phyloP scores from a whole-genome alignment of 2,888 invertebrate species.

The Zygogramma bicolorata region DNA sequence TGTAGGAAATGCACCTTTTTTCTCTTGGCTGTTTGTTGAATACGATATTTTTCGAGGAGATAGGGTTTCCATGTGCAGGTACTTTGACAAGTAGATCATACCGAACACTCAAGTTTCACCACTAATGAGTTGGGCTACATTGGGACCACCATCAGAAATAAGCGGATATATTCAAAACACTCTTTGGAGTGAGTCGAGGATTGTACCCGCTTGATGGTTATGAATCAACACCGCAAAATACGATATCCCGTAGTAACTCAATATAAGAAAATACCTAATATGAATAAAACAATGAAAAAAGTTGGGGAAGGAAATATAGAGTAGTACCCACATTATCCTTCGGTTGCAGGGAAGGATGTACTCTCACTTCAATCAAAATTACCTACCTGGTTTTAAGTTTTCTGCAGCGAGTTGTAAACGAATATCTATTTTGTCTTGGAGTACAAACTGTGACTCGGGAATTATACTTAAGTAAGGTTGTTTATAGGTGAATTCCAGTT shows the following conservation, averaged over 20 bases:
- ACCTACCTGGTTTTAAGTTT: conserved; percentile 59
- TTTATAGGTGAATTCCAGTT: conserved; percentile 39
- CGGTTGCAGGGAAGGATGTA: not conserved
- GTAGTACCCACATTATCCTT: conserved; percentile 42
- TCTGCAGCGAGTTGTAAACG: conserved; percentile 62
- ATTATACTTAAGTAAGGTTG: conserved; percentile 64
- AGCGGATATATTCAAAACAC: conserved; percentile 38
- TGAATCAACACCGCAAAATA: conserved; percentile 60
- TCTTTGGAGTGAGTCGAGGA: conserved; percentile 28
- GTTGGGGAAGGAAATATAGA: conserved; percentile 61
- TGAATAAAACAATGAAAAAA: conserved; percentile 54
- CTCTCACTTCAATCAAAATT: conserved; percentile 56
- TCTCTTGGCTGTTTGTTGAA: conserved; percentile 40
- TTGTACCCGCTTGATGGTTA: conserved; percentile 40
- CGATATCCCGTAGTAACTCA: conserved; percentile 62
- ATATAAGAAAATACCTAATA: conserved; percentile 56
- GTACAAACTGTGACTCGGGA: conserved; percentile 65
- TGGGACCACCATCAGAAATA: conserved; percentile 35
- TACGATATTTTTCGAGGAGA: conserved; percentile 51
- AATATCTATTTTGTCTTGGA: conserved; percentile 66
- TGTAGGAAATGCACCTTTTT: conserved; percentile 40
- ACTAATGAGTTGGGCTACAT: conserved; percentile 46
- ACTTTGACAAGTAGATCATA: conserved; percentile 48
- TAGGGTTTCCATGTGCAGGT: conserved; percentile 52
- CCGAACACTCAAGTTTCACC: conserved; percentile 44